Conservation (phyloP, 1,140 invertebrate genomes). For the Solen grandis region DNA sequence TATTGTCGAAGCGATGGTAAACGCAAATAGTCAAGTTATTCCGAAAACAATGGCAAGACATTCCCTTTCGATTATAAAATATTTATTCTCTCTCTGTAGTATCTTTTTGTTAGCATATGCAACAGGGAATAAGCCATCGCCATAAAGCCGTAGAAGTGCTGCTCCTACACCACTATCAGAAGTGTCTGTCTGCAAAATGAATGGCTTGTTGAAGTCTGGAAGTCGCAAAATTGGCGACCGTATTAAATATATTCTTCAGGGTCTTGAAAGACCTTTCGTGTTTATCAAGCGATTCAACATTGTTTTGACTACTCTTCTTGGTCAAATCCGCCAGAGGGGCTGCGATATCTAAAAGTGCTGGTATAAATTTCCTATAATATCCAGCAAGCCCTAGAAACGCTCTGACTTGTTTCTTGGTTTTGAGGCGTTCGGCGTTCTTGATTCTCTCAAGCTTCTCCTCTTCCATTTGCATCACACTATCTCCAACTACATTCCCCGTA, state of each 20-base stretch:
- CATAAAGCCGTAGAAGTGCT: conserved; percentile 60
- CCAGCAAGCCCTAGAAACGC: too few relatives aligned
- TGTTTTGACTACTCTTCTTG: conserved; percentile 60
- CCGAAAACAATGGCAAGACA: too few relatives aligned
- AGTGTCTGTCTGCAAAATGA: too few relatives aligned
- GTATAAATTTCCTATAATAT: too few relatives aligned
- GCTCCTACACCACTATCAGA: conserved; percentile 56
- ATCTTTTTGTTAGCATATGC: conserved; percentile 61
- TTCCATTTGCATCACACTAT: too few relatives aligned
- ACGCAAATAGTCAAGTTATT: too few relatives aligned
- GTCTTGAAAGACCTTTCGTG: conserved; percentile 37
- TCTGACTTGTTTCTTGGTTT: too few relatives aligned
- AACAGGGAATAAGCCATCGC: conserved; percentile 54
- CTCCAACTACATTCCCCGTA: conserved; percentile 65
- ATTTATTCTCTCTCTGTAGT: conserved; percentile 53
- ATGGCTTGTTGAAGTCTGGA: conserved; percentile 75
- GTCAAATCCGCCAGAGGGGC: conserved; percentile 69
- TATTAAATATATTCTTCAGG: conserved; percentile 48
- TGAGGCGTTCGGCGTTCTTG: conserved; percentile 57
- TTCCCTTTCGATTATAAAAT: conserved; percentile 78
- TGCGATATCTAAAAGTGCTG: conserved; percentile 67
- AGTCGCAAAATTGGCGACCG: conserved; percentile 60
- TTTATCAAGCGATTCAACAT: conserved; percentile 31
- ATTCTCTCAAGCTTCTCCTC: conserved; percentile 10
- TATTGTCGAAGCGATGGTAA: conserved; percentile 79